Base-by-base conservation (phyloP, 1,140 invertebrate species). In the Hypothenemus hampei region DNA sequence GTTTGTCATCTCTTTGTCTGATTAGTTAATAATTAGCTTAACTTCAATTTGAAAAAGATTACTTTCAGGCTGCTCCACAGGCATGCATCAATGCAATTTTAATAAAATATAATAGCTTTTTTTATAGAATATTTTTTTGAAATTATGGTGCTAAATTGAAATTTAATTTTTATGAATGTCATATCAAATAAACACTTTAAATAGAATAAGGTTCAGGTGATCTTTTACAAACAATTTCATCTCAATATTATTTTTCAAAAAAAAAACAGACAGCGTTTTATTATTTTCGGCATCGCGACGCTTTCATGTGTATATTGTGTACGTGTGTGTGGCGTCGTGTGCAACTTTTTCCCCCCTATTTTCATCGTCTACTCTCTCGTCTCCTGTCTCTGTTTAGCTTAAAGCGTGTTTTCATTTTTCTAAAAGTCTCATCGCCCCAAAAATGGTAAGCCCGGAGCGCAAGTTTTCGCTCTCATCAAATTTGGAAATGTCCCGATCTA, bases 211-310 rank as follows among this genome's bases (percentile, higher is more conserved):
- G 6, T 33, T 46, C 44, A 46, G 44, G 44, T 46, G 21, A 46
- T 46, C 44, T 33, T 46, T 46, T 46, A 33, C 10, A n/a, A n/a
- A n/a, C n/a, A n/a, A n/a, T n/a, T 15, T 46, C 35, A 29, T 46
- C 44, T 46, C 21, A 20, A 20, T 46, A 33, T 46, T 18, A 18
- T 20, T 44, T 20, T 24, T 19, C 41, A n/a, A n/a, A 37, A 37
- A 37, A 8, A 7, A 49, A 49, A 19, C 22, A 18, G 33, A 33
- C 18, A 37, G 46, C 20, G 8, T 37, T 37, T 49, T 49, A 36
- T 49, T 49, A 49, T 49, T 49, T 49, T 49, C 46, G 46, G 46
- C 46, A 49, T 49, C 46, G 46, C 46, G 46, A 49, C 46, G 46
- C 35, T 33, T 24, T n/a, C n/a, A n/a, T n/a, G n/a, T n/a, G n/a